Evolutionary conservation across 2,888 invertebrate species (phyloP).

Genomic region (Dione juno): DNA sequence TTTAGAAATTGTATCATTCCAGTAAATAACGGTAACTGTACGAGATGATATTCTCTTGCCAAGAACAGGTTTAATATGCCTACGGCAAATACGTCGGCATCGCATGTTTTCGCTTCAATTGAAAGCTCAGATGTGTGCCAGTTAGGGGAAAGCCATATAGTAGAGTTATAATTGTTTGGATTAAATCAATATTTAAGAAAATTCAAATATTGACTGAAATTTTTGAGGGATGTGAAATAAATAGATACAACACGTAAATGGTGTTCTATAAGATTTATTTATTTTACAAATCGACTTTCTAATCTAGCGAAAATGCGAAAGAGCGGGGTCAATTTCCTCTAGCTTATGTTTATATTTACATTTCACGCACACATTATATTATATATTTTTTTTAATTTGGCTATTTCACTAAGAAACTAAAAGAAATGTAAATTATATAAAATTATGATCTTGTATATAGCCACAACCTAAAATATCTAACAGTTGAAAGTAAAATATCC

Average conservation of each 20-base stretch:
- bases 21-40: slow-evolving; percentile 22
- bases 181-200: not conserved
- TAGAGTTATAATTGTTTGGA: not conserved
- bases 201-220: too few relatives aligned
- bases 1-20: slow-evolving; percentile 18
- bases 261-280: too few relatives aligned
- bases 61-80: slow-evolving; percentile 23
- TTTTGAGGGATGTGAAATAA: too few relatives aligned
- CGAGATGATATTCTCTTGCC: slow-evolving; percentile 23
- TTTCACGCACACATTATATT: too few relatives aligned
- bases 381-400: too few relatives aligned
- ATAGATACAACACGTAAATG: too few relatives aligned
- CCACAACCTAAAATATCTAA: not conserved
- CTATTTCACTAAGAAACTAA: too few relatives aligned
- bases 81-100: slow-evolving; percentile 19
- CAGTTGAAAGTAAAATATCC: not conserved
- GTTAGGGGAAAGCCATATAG: slow-evolving; percentile 2
- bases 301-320: too few relatives aligned
- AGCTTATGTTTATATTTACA: too few relatives aligned
- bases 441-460: not conserved
- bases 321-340: too few relatives aligned
- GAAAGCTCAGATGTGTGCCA: slow-evolving; percentile 17
- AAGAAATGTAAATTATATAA: too few relatives aligned
- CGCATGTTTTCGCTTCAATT: slow-evolving; percentile 14
- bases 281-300: too few relatives aligned